Evolutionary conservation across 53 echinoderm and acorn worm genomes (phyloP), one percentile per base, ranked within the genome.

Genomic region (Henricia sp.): DNA sequence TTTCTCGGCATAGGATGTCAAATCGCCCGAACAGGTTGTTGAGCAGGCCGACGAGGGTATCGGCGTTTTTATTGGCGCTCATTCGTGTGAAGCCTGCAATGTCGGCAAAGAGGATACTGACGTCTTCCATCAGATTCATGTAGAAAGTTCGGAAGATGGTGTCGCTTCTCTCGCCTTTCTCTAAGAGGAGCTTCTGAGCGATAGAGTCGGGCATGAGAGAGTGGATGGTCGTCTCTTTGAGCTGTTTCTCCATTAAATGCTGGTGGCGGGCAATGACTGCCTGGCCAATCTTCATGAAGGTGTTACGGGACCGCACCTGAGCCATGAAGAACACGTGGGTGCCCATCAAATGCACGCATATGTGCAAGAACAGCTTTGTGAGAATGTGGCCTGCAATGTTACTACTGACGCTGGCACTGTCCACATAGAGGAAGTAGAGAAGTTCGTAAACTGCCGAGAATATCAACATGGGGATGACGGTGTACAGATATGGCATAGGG

Each of bases 321-420:
- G 95, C 82, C 99, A 99, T 99, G 89, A 99, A 95, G 89, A 92
- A 99, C 36, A 99, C 92, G 41, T 94, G 94, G 74, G 90, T 92
- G 27, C 99, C 99, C 90, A 99, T 99, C 84, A 99, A 86, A 80
- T 99, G 99, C 46, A 99, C 90, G 48, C 99, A 99, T 8, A 92
- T 67, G 70, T 99, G 99, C 26, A 99, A 92, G 52, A 95, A 87
- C n/a, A 94, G 88, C 87, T 97, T 99, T 40, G 90, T 92, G 41
- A 92, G 69, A 48, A 93, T 83, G 30, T 90, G 84, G 13, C 68
- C 85, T 36, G 65, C 63, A 39, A 84, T 89, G 40, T 50, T 43
- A 2, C 78, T 64, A 24, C 85, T 34, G 25, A 65, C 57, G 13
- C 72, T 86, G 8, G 56, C 48, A 4, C 35, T n/a, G 50, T 64